These are phyloP conservation scores for Lichenostomus cassidix DNA, from an alignment of 2,113 vertebrate species.

Conservation along the genomic window DNA sequence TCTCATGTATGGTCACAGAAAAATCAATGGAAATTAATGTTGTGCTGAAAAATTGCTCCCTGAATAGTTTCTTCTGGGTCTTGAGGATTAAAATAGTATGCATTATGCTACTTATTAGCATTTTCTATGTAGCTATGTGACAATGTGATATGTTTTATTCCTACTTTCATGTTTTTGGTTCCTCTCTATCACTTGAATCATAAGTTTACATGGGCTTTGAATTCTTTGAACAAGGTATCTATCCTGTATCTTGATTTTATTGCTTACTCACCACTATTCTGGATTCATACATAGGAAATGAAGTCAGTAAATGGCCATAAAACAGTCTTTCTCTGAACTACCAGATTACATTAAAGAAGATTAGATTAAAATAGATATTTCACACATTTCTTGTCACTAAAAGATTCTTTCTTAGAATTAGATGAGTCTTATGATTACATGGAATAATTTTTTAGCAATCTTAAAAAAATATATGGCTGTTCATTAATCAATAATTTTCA, in stretches of 20 bases:
- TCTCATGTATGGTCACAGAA: neutral
- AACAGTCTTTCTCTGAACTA: neutral
- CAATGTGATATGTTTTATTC: neutral
- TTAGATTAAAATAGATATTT: neutral
- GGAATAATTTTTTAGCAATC: neutral
- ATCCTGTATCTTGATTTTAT: neutral
- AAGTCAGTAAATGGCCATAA: neutral
- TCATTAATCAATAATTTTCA: neutral
- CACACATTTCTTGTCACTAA: neutral
- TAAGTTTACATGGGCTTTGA: neutral
- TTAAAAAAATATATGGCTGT: neutral
- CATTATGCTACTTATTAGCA: neutral
- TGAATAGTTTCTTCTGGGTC: fast-evolving
- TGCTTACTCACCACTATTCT: neutral
- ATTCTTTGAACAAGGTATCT: neutral
- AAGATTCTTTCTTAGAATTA: neutral
- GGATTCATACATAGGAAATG: neutral
- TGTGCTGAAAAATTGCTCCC: neutral
- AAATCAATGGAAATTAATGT: neutral
- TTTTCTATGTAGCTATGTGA: neutral
- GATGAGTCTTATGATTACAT: neutral
- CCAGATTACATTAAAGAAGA: neutral
- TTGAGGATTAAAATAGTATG: neutral
- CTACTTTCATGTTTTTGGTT: neutral
- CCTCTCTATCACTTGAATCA: neutral